Evolutionary conservation across 2,888 invertebrate genomes (phyloP), one percentile per base, ranked within the genome.

Genomic region (Neoascia interrupta): DNA sequence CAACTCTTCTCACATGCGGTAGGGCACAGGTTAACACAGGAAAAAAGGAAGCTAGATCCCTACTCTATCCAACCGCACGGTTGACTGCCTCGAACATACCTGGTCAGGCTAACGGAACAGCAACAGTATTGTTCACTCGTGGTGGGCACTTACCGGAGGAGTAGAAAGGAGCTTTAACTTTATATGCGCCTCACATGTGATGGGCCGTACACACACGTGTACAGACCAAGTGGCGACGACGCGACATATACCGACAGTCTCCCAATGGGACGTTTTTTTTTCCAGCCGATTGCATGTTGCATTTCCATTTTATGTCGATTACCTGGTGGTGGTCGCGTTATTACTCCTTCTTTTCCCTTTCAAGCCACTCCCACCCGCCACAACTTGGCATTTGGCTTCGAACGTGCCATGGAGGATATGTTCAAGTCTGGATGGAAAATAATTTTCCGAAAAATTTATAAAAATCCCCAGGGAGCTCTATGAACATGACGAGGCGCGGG

Each of bases 231-330:
- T 41, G 69, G 69, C 69, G 60, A 37, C 56, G 39, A 58, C 34
- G 58, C n/a, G n/a, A 61, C 60, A 53, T 70, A 36, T 15, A 47
- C 23, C 54, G 39, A 63, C 72, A 63, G 41, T 73, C 37, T 73
- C 72, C 73, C 73, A 53, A 61, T 49, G 79, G 73, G 73, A 61
- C 66, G 60, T 73, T n/a, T n/a, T n/a, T n/a, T n/a, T 79, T 79
- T 79, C 79, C 73, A 66, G 79, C 60, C 72, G 73, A 79, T 79
- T 79, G 79, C 79, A 79, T 79, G 73, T 73, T 79, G 79, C 79
- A 73, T 73, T 79, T 72, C 73, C 79, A 72, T 79, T 79, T 79
- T 68, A 79, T 79, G 79, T 79, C 79, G 79, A 79, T 79, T 79
- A 79, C 79, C 79, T 79, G 79, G 79, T 56, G 79, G 79, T 79